Percentiles rank a stretch among this genome's conserved stretches.
Evolutionary conservation across 1,140 invertebrate species (phyloP).

Genomic region (Solenopsis fugax): DNA sequence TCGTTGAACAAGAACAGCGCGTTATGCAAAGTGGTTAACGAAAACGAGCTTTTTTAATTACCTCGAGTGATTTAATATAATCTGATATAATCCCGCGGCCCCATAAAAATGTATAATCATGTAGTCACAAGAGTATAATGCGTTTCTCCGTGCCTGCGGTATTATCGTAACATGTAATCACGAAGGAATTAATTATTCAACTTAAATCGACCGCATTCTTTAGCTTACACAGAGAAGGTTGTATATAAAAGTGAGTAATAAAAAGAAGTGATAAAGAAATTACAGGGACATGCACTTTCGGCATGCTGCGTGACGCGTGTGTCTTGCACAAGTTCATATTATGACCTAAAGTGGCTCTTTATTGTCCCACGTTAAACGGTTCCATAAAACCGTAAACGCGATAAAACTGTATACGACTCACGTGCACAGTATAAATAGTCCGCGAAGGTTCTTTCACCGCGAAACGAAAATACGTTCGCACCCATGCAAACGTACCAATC

Average conservation of each 20-base stretch:
- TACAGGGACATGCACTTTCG: conserved; percentile 47
- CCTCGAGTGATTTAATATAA: conserved; percentile 36
- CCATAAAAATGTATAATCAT: conserved; percentile 19
- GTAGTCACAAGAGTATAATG: background rate
- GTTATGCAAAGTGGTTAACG: conserved; percentile 25
- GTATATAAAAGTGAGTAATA: background rate
- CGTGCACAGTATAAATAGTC: conserved; percentile 71
- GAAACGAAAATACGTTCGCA: conserved; percentile 74
- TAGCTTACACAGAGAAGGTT: background rate
- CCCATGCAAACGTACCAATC: conserved; percentile 74
- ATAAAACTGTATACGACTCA: conserved; percentile 71
- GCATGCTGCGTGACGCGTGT: background rate
- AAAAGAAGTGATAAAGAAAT: conserved; percentile 2
- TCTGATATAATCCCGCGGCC: background rate
- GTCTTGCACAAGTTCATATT: conserved; percentile 40
- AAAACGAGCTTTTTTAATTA: conserved; percentile 48
- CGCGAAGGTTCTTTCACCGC: conserved; percentile 71
- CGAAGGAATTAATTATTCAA: conserved; percentile 6
- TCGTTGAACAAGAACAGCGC: background rate
- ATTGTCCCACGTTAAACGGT: conserved; percentile 68
- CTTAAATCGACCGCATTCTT: background rate
- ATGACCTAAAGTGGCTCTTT: conserved; percentile 69
- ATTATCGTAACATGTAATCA: conserved; percentile 1
- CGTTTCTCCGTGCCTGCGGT: background rate
- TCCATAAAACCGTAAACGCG: conserved; percentile 67